Percentiles rank a stretch among this genome's conserved stretches.
phyloP scores from a whole-genome alignment of 2,888 invertebrate species.

The Labia minor region DNA sequence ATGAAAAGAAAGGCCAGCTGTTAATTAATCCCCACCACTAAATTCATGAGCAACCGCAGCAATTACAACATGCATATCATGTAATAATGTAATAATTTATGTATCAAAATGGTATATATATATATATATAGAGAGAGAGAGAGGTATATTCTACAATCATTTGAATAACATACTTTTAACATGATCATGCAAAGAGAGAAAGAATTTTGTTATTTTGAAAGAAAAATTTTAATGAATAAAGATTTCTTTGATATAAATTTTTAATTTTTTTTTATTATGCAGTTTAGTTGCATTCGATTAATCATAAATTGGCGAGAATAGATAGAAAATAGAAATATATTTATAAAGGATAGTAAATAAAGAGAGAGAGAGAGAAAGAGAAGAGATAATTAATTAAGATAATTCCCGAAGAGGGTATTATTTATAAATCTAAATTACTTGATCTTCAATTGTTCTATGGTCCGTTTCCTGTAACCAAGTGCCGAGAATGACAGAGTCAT shows the following conservation, averaged over 20 bases:
- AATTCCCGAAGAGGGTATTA: no score
- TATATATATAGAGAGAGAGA: neutral
- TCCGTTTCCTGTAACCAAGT: constrained; percentile 95
- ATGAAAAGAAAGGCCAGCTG: constrained; percentile 24
- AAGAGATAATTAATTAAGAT: no score
- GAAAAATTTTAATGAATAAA: no score
- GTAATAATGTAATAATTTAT: constrained; percentile 16
- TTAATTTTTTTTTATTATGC: no score
- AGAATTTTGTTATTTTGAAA: constrained; percentile 9
- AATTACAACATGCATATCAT: neutral
- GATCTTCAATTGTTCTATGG: constrained; percentile 92
- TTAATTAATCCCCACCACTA: constrained; percentile 21
- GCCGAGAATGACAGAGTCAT: constrained; percentile 83
- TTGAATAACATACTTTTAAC: constrained; percentile 19
- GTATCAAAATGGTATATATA: constrained; percentile 15
- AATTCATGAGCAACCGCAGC: constrained; percentile 20
- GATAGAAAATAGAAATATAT: neutral
- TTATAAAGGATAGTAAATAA: no score
- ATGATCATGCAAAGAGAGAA: constrained; percentile 13
- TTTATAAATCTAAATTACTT: no score
- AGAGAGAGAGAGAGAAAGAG: no score
- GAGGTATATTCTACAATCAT: no score
- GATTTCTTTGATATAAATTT: neutral
- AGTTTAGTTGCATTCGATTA: neutral
- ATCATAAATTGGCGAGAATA: neutral